Conservation (phyloP, 2,797 vertebrate species). For the Notolabrus celidotus region DNA sequence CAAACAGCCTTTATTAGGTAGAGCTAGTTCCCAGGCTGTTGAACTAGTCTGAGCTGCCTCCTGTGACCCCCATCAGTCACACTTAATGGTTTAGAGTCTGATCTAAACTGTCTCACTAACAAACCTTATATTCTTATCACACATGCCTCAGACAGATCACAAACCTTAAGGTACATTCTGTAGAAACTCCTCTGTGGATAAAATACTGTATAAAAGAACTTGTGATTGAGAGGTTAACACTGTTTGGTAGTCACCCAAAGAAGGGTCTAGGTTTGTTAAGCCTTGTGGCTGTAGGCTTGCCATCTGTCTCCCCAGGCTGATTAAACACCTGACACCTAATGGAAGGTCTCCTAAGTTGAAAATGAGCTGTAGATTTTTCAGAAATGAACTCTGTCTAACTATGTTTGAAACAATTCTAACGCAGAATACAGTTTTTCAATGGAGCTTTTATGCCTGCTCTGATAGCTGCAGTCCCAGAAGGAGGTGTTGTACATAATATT, state of each 20-base stretch:
- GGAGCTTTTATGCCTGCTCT: neutral
- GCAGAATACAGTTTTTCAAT: neutral
- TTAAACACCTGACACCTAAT: constrained; percentile 52
- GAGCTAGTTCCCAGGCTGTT: neutral
- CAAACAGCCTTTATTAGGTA: neutral
- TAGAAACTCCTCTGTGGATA: neutral
- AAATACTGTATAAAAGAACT: neutral
- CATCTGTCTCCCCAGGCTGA: constrained; percentile 67
- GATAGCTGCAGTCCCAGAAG: neutral
- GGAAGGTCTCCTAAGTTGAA: neutral
- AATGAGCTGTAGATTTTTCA: neutral
- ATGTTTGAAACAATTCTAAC: neutral
- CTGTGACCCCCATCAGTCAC: neutral
- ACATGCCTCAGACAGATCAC: neutral
- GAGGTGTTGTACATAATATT: neutral
- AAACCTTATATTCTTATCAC: neutral
- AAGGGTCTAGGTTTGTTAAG: constrained; percentile 33
- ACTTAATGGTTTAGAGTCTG: neutral
- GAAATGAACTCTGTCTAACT: neutral
- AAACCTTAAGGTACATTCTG: neutral
- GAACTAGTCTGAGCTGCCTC: neutral
- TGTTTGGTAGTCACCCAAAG: constrained; percentile 35
- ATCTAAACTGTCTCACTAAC: neutral
- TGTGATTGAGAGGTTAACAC: constrained; percentile 49
- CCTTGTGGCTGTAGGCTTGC: constrained; percentile 46